phyloP scores from a whole-genome alignment of 1,140 invertebrate species.

The Drosophila pseudoananassae region DNA sequence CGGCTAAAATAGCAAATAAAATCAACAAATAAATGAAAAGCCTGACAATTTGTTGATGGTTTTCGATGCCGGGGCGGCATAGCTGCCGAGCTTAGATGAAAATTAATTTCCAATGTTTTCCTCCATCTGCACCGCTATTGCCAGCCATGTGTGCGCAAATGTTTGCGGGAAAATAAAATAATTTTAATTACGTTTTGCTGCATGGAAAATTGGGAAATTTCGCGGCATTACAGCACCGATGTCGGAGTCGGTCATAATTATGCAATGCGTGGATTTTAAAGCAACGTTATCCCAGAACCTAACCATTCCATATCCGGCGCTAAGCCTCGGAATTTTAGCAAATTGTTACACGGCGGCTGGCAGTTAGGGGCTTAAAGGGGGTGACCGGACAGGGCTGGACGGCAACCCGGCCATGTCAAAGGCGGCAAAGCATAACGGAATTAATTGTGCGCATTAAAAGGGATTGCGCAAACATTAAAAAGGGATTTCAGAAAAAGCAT shows the following conservation, averaged over 20 bases:
- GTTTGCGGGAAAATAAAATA: slow-evolving; percentile 47
- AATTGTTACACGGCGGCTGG: slow-evolving; percentile 45
- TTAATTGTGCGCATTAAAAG: slow-evolving; percentile 75
- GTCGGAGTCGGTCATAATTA: slow-evolving; percentile 64
- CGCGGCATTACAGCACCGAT: slow-evolving; percentile 17
- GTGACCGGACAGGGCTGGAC: neutral
- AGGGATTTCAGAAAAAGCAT: slow-evolving; percentile 55
- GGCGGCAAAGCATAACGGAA: slow-evolving; percentile 75
- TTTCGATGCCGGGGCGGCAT: slow-evolving; percentile 33
- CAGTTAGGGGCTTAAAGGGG: neutral
- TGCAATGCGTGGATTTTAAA: slow-evolving; percentile 50
- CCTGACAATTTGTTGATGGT: slow-evolving; percentile 74
- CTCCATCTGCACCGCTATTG: slow-evolving; percentile 15
- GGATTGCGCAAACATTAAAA: slow-evolving; percentile 70
- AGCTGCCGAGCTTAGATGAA: slow-evolving; percentile 47
- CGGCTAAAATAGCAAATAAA: slow-evolving; percentile 58
- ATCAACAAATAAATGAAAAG: slow-evolving; percentile 65
- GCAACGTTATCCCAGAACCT: slow-evolving; percentile 26
- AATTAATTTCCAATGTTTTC: slow-evolving; percentile 71
- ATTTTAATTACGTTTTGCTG: slow-evolving; percentile 65
- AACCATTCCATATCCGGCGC: slow-evolving; percentile 46
- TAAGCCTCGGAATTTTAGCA: slow-evolving; percentile 64
- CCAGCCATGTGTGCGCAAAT: slow-evolving; percentile 15
- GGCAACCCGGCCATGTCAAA: slow-evolving; percentile 52
- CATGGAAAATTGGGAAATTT: slow-evolving; percentile 57